Percentiles rank a stretch among this genome's conserved stretches.
Evolutionary conservation across 2,113 vertebrate species (phyloP).

Genomic region (Okapia johnstoni): DNA sequence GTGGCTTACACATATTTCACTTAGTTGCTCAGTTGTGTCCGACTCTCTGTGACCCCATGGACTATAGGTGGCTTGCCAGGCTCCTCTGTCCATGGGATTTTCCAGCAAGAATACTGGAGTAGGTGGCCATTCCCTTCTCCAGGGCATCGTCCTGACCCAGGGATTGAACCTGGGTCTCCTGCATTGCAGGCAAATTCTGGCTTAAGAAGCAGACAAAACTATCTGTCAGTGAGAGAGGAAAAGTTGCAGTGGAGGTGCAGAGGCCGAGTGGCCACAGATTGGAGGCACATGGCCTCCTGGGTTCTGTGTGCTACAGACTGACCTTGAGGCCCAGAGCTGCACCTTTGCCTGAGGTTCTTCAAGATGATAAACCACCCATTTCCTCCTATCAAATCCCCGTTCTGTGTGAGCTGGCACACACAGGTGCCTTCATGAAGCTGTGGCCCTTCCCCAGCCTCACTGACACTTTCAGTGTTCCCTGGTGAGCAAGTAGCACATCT

Average conservation of each 20-base stretch:
- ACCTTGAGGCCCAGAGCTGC: background rate
- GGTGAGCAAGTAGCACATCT: background rate
- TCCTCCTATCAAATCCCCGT: background rate
- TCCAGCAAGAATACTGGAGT: background rate
- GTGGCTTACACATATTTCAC: background rate
- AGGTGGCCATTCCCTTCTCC: background rate
- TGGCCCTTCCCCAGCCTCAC: background rate
- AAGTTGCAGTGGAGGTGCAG: background rate
- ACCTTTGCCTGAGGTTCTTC: background rate
- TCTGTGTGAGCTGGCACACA: background rate
- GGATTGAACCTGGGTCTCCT: background rate
- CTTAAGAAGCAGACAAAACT: background rate
- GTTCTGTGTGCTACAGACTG: background rate
- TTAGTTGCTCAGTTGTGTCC: background rate
- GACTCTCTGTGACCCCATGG: background rate
- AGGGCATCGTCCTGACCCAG: background rate
- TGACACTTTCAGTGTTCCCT: background rate
- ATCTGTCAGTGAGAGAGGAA: background rate
- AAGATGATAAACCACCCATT: background rate
- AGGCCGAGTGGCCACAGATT: background rate
- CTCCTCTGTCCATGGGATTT: background rate
- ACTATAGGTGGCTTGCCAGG: background rate
- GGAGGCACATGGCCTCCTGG: background rate
- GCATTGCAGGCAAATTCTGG: background rate
- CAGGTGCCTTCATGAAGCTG: background rate